A percentile compares a stretch with the other conserved stretches of the same genome.
Evolutionary conservation across 2,888 invertebrate genomes (phyloP).

Genomic region (Agriopis leucophaearia): DNA sequence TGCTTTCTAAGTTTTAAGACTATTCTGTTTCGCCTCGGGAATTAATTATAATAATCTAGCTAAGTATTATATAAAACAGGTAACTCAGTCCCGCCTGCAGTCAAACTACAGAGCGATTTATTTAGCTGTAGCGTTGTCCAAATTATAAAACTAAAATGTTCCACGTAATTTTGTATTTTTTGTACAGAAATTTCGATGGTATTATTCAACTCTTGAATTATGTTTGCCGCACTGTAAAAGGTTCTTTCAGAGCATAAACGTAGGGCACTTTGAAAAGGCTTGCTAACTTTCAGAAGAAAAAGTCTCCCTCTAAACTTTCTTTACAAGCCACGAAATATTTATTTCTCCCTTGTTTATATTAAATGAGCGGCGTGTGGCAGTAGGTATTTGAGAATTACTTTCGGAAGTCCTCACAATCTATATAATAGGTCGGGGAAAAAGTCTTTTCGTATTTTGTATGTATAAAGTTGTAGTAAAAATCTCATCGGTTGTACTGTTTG

Average conservation of each 20-base stretch:
- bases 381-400: conserved; percentile 15
- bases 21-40: not conserved
- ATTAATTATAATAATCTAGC: not conserved
- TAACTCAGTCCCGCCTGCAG: not conserved
- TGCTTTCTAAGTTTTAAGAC: not conserved
- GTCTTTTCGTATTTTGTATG: too few relatives aligned
- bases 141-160: not conserved
- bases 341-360: conserved; percentile 26
- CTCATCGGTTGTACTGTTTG: too few relatives aligned
- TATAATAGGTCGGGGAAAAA: too few relatives aligned
- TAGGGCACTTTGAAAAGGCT: conserved; percentile 31
- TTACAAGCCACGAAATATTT: conserved; percentile 26
- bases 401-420: conserved; percentile 1
- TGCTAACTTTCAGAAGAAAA: conserved; percentile 30
- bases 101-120: not conserved
- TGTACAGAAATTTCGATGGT: not conserved
- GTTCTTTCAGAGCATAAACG: conserved; percentile 17
- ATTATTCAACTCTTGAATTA: not conserved
- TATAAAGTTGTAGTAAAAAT: too few relatives aligned
- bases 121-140: not conserved
- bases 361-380: conserved; percentile 15
- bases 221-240: conserved; percentile 4
- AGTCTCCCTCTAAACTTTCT: conserved; percentile 27
- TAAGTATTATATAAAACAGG: not conserved
- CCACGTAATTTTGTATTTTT: not conserved